Conservation (phyloP, 2,797 vertebrate genomes). For the Setipinna tenuifilis region DNA sequence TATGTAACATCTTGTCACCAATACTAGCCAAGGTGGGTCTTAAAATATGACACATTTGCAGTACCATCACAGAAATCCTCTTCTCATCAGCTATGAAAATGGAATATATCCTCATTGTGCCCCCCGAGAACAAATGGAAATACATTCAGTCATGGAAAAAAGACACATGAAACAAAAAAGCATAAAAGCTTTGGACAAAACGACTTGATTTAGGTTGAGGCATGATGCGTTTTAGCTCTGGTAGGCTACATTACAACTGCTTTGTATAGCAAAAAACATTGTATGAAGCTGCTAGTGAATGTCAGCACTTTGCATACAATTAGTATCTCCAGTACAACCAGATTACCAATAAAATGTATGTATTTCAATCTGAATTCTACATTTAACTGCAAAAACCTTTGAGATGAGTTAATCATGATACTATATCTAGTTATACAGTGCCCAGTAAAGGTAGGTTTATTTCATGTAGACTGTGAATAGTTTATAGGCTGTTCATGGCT, state of each 20-base stretch:
- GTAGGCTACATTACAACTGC: neutral
- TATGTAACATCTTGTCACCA: constrained; percentile 2
- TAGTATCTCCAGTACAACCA: neutral
- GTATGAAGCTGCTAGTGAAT: neutral
- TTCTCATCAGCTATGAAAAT: neutral
- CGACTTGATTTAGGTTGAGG: neutral
- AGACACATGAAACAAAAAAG: neutral
- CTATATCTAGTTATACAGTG: neutral
- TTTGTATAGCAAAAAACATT: neutral
- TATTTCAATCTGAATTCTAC: neutral
- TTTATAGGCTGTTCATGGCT: neutral
- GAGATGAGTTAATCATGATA: neutral
- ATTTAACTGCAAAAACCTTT: neutral
- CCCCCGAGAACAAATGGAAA: neutral
- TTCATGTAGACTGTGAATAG: neutral
- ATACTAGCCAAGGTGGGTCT: neutral
- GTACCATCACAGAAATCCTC: constrained; percentile 4
- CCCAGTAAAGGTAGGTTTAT: neutral
- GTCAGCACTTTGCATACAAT: neutral
- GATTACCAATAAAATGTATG: neutral
- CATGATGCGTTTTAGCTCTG: neutral
- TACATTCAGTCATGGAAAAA: constrained; percentile 4
- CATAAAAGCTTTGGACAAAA: neutral
- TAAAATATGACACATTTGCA: neutral
- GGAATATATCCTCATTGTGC: neutral